Evolutionary conservation across 1,140 invertebrate genomes (phyloP).

Genomic region (Wasmannia auropunctata): DNA sequence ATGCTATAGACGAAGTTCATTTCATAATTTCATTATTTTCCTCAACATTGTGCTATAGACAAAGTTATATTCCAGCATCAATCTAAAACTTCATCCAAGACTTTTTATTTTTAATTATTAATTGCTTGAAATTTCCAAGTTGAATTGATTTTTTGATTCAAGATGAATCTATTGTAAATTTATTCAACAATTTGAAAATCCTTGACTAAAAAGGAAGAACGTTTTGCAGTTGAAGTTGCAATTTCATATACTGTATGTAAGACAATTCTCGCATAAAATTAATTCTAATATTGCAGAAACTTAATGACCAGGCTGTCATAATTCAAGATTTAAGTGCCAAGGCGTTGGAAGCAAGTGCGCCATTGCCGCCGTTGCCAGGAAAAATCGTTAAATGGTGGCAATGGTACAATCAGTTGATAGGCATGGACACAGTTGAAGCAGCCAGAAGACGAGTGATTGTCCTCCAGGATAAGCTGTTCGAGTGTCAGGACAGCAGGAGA

Average conservation of each 20-base stretch:
- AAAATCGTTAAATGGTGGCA: slow-evolving; percentile 78
- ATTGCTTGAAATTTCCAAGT: neutral
- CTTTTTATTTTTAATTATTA: neutral
- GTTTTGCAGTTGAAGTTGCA: neutral
- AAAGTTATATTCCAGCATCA: neutral
- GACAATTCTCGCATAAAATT: slow-evolving; percentile 3
- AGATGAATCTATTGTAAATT: neutral
- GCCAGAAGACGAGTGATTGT: slow-evolving; percentile 78
- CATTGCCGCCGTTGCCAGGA: slow-evolving; percentile 78
- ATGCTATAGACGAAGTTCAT: neutral
- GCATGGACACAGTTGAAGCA: slow-evolving; percentile 79
- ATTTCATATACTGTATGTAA: neutral
- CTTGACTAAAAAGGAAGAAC: neutral
- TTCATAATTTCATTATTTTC: neutral
- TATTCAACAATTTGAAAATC: neutral
- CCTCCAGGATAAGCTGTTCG: slow-evolving; percentile 80
- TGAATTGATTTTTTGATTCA: neutral
- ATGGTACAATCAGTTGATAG: slow-evolving; percentile 83
- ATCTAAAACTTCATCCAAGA: neutral
- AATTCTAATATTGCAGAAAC: slow-evolving; percentile 72
- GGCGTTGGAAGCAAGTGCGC: slow-evolving; percentile 66
- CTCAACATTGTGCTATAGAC: neutral
- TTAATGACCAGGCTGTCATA: slow-evolving; percentile 72
- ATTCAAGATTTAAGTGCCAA: slow-evolving; percentile 77
- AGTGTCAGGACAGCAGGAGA: slow-evolving; percentile 79